Evolutionary conservation across 2,113 vertebrate genomes (phyloP).

Genomic region (Vireo altiloquus): DNA sequence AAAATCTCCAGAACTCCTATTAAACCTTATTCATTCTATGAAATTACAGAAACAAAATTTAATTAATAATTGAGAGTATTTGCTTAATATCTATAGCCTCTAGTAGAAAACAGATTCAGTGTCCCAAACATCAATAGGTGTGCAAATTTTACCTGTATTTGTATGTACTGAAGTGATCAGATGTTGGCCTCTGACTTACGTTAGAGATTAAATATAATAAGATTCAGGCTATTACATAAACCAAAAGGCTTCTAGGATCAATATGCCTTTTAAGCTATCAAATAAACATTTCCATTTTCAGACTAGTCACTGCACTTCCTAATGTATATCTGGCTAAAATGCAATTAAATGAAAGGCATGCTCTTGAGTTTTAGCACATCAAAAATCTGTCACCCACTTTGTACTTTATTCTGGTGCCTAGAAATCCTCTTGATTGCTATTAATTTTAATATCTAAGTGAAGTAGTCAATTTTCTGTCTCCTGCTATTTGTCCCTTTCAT

Average conservation of each 20-base stretch:
- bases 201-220: not conserved
- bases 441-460: not conserved
- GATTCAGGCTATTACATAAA: not conserved
- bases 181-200: not conserved
- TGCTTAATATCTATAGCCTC: not conserved
- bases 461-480: not conserved
- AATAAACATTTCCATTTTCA: not conserved
- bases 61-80: not conserved
- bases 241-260: not conserved
- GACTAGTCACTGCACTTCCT: not conserved
- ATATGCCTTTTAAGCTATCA: not conserved
- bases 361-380: not conserved
- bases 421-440: not conserved
- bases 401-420: not conserved
- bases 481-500: not conserved
- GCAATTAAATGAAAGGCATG: not conserved
- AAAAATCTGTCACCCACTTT: not conserved
- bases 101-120: not conserved
- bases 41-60: not conserved
- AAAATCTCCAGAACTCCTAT: not conserved
- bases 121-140: not conserved
- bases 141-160: not conserved
- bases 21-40: not conserved
- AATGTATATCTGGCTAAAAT: not conserved
- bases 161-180: not conserved